Evolutionary conservation across 2,113 vertebrate species (phyloP), one percentile per base, ranked within the genome.

Genomic region (Platichthys flesus): DNA sequence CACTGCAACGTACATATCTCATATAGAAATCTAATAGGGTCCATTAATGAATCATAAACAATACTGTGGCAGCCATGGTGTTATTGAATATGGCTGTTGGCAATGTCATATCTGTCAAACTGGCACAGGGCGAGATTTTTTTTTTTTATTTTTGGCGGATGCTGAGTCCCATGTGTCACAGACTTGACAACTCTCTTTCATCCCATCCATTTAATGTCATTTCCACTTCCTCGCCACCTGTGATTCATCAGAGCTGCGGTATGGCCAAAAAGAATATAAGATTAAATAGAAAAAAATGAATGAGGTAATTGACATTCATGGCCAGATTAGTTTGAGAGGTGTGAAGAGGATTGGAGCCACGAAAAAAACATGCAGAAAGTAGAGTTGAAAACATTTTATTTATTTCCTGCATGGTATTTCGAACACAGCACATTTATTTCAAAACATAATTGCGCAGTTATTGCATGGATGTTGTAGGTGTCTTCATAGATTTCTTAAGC

Each of bases 171-270:
- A 82, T 81, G 83, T 90, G 84, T 90, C 89, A 86, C 72, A 71
- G 63, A 84, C 51, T 79, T 76, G 72, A 89, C 81, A 82, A 67
- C 81, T 79, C 79, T 81, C 83, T 85, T 85, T 90, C 70, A 90
- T 89, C 78, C 58, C 3, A 26, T 66, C 66, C 54, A 81, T 86
- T 90, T 83, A 67, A 71, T 78, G 84, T 81, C 73, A 75, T 85
- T 85, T 76, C 26, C 58, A 74, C 57, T 68, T 64, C 45, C 67
- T 59, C 54, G 62, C 28, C 67, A 83, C 79, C 77, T 78, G 73
- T 79, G 76, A 82, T 71, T 67, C 78, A 76, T 76, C 65, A 59
- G 26, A 31, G 67, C 31, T 24, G 16, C 65, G 57, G n/a, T 15
- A 10, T 5, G 0, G 70, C 26, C 49, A 85, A 76, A 78, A 74